Conservation (phyloP, 64 coral and sea anemone genomes). For the Platygyra sinensis region DNA sequence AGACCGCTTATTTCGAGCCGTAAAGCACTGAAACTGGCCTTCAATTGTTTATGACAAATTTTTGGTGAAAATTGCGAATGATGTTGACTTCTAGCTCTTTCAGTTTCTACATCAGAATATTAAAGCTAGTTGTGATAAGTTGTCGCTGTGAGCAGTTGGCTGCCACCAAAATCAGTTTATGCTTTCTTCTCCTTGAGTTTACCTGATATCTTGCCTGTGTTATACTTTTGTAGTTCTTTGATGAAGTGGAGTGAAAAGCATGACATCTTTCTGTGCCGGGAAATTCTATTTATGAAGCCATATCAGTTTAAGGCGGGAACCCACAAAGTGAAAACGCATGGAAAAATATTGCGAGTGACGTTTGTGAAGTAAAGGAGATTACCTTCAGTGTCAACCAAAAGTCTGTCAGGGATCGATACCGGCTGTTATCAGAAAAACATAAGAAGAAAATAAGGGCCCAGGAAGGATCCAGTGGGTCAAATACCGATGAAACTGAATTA, state of each 20-base stretch:
- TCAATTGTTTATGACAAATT: too few species aligned
- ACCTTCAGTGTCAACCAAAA: slow-evolving; percentile 56
- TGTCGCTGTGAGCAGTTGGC: neutral
- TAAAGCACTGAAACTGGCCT: neutral
- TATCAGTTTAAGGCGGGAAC: slow-evolving; percentile 47
- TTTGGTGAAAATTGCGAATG: too few species aligned
- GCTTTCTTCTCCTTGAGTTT: neutral
- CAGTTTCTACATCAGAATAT: too few species aligned
- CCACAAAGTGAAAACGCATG: slow-evolving; percentile 56
- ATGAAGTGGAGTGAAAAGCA: slow-evolving; percentile 55
- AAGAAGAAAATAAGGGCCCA: slow-evolving; percentile 52
- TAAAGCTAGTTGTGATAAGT: too few species aligned
- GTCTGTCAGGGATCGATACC: slow-evolving; percentile 60
- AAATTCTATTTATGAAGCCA: slow-evolving; percentile 66
- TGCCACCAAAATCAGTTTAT: neutral
- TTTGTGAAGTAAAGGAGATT: slow-evolving; percentile 43
- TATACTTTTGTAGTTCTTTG: slow-evolving; percentile 46
- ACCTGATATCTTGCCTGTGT: neutral
- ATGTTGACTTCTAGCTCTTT: too few species aligned
- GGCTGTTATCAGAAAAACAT: slow-evolving; percentile 41
- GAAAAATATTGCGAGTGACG: slow-evolving; percentile 51
- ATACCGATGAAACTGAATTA: slow-evolving; percentile 23
- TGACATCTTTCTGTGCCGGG: slow-evolving; percentile 45
- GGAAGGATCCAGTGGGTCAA: slow-evolving; percentile 29
- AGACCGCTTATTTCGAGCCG: neutral